Evolutionary conservation across 2,888 invertebrate species (phyloP).

Genomic region (Clanis bilineata): DNA sequence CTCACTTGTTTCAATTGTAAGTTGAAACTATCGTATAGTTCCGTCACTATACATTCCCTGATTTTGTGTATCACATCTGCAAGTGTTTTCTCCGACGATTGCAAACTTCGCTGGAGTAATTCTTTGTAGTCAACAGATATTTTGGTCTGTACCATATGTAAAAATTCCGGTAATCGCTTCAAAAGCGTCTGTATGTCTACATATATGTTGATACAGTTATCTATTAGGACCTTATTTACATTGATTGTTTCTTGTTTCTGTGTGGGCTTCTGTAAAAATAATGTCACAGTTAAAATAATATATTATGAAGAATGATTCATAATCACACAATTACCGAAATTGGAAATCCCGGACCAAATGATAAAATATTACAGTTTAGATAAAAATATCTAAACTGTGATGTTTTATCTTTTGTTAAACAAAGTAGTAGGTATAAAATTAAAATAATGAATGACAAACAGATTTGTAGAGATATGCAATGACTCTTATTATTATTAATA

Average conservation of each 20-base stretch:
- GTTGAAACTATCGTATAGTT: constrained; percentile 70
- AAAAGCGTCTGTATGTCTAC: constrained; percentile 56
- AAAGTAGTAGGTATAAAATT: too few relatives aligned
- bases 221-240: constrained; percentile 62
- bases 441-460: too few relatives aligned
- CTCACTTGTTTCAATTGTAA: constrained; percentile 90
- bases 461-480: too few relatives aligned
- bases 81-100: constrained; percentile 51
- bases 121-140: constrained; percentile 48
- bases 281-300: background rate
- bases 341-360: background rate
- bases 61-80: constrained; percentile 54
- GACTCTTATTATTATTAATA: too few relatives aligned
- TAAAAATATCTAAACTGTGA: too few relatives aligned
- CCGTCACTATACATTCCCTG: constrained; percentile 65
- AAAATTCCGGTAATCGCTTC: constrained; percentile 54
- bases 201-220: constrained; percentile 66
- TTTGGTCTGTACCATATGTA: constrained; percentile 53
- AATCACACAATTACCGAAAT: background rate
- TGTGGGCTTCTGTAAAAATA: constrained; percentile 53
- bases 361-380: too few relatives aligned
- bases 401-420: too few relatives aligned
- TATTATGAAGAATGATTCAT: background rate
- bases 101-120: constrained; percentile 53
- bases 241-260: constrained; percentile 52